Percentiles rank a stretch among this genome's conserved stretches.
phyloP scores from a whole-genome alignment of 2,888 invertebrate species.

The Lucinisca nassula region DNA sequence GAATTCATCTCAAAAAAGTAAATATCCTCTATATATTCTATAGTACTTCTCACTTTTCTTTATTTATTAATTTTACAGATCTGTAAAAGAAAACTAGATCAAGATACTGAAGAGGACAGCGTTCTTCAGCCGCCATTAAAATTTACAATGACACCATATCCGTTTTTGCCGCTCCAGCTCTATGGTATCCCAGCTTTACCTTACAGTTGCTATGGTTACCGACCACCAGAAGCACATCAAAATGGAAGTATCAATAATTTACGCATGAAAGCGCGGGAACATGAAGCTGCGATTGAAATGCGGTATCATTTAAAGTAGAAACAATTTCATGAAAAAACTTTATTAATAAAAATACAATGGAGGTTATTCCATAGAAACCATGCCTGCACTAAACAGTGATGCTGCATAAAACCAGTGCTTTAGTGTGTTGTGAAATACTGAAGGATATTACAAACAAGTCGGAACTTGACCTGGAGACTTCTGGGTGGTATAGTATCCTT shows the following conservation, averaged over 20 bases:
- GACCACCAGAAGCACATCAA: slow-evolving; percentile 66
- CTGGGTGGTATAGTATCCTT: too few relatives aligned
- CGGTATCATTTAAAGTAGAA: slow-evolving; percentile 75
- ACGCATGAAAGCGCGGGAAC: slow-evolving; percentile 78
- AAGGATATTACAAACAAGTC: too few relatives aligned
- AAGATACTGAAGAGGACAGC: slow-evolving; percentile 37
- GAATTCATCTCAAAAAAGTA: too few relatives aligned
- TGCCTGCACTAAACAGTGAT: too few relatives aligned
- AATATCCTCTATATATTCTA: too few relatives aligned
- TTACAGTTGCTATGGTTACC: slow-evolving; percentile 53
- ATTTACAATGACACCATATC: slow-evolving; percentile 60
- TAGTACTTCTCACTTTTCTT: neutral
- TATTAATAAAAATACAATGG: too few relatives aligned
- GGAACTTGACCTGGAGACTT: too few relatives aligned
- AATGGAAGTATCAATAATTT: slow-evolving; percentile 77
- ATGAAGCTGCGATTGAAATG: slow-evolving; percentile 79
- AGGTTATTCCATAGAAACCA: too few relatives aligned
- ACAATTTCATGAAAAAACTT: too few relatives aligned
- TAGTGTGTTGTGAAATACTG: too few relatives aligned
- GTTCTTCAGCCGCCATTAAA: slow-evolving; percentile 54
- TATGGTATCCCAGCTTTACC: slow-evolving; percentile 61
- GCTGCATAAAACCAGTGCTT: too few relatives aligned
- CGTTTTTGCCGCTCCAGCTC: slow-evolving; percentile 69
- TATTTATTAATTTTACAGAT: neutral
- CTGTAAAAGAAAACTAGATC: neutral